phyloP scores from a whole-genome alignment of 2,113 vertebrate genomes.

The Orientallactaga bullata region DNA sequence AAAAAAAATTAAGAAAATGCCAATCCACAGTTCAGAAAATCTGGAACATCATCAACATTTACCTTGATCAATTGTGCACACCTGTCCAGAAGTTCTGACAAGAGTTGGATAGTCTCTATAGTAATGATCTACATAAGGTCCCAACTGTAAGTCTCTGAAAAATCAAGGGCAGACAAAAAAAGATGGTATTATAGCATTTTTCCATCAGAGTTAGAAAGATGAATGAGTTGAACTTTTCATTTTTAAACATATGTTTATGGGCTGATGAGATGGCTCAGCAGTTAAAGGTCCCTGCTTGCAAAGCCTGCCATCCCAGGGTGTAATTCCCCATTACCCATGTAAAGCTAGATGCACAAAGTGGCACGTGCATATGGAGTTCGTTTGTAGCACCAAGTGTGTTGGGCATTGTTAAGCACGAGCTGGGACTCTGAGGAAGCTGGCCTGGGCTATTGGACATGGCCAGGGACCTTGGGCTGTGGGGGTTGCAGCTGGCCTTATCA shows the following conservation, averaged over 20 bases:
- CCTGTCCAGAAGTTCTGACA: constrained; percentile 91
- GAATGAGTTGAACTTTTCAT: not conserved
- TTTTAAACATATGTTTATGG: constrained; percentile 11
- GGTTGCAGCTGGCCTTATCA: too few relatives aligned
- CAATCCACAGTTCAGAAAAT: not conserved
- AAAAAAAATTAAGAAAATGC: constrained; percentile 39
- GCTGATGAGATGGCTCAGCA: too few relatives aligned
- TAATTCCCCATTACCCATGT: too few relatives aligned
- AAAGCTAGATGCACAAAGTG: not conserved
- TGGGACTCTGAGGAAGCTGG: too few relatives aligned
- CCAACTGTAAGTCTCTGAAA: constrained; percentile 95
- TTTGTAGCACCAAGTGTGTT: not conserved
- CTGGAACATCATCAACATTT: constrained; percentile 70
- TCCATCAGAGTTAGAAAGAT: not conserved
- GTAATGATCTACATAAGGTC: constrained; percentile 95
- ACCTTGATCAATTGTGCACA: constrained; percentile 93
- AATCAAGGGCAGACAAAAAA: constrained; percentile 47
- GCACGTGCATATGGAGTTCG: too few relatives aligned
- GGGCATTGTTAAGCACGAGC: too few relatives aligned
- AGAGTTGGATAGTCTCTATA: constrained; percentile 96
- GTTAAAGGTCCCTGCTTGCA: too few relatives aligned
- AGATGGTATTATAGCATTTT: not conserved
- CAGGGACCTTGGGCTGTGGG: too few relatives aligned
- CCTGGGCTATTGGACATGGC: too few relatives aligned
- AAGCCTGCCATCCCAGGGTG: too few relatives aligned